phyloP scores from a whole-genome alignment of 2,797 vertebrate species.

The Naso thynnoides region DNA sequence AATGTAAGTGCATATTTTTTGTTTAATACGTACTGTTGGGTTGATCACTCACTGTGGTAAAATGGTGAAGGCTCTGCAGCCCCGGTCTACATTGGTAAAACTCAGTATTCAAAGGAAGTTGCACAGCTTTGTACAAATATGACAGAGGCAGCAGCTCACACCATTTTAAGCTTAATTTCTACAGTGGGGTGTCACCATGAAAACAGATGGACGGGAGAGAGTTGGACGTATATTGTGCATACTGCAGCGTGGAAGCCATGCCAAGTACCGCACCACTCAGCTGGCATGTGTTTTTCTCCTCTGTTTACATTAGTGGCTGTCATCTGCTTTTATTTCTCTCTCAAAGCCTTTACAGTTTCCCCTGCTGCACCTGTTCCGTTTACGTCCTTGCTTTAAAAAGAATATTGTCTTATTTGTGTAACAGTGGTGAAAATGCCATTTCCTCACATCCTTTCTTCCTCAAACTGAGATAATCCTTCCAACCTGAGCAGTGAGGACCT shows the following conservation, averaged over 20 bases:
- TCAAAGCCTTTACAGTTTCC: slow-evolving; percentile 6
- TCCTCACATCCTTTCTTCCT: slow-evolving; percentile 1
- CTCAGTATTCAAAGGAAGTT: background rate
- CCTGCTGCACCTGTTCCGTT: background rate
- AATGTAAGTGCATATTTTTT: background rate
- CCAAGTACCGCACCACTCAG: background rate
- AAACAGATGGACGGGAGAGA: no score
- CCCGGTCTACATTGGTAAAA: background rate
- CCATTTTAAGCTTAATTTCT: background rate
- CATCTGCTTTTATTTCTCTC: slow-evolving; percentile 25
- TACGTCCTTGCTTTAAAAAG: slow-evolving; percentile 15
- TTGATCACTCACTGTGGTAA: background rate
- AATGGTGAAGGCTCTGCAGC: background rate
- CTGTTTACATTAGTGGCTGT: slow-evolving; percentile 5
- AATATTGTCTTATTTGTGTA: background rate
- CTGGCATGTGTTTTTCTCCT: slow-evolving; percentile 2
- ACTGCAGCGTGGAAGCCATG: no score
- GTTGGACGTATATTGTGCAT: no score
- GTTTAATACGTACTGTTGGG: background rate
- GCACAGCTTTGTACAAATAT: slow-evolving; percentile 3
- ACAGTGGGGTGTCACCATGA: background rate
- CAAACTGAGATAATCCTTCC: background rate
- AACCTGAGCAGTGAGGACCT: background rate
- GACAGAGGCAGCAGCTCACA: background rate
- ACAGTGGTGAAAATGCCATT: slow-evolving; percentile 1